These are phyloP conservation scores for Protaetia brevitarsis DNA, from an alignment of 1,140 invertebrate genomes.

Conservation along the genomic window DNA sequence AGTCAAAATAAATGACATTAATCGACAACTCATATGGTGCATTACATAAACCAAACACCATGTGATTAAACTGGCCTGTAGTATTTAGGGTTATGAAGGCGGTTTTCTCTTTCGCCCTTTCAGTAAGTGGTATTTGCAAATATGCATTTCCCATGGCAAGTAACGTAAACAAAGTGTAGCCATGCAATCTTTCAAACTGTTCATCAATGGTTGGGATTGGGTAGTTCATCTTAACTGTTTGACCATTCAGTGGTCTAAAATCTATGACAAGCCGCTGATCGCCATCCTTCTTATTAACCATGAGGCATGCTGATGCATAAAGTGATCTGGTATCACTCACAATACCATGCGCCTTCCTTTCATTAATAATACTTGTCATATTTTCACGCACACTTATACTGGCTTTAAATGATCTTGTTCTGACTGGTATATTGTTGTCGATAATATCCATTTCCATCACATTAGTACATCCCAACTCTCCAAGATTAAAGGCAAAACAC, in stretches of 20 bases:
- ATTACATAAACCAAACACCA: slow-evolving; percentile 48
- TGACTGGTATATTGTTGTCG: not conserved
- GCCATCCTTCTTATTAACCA: slow-evolving; percentile 43
- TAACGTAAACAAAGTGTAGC: slow-evolving; percentile 29
- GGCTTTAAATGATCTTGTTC: not conserved
- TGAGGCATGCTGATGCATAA: slow-evolving; percentile 17
- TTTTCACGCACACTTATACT: not conserved
- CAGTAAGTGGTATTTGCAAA: slow-evolving; percentile 37
- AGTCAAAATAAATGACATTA: slow-evolving; percentile 37
- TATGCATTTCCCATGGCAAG: slow-evolving; percentile 32
- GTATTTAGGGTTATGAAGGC: slow-evolving; percentile 47
- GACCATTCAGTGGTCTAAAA: slow-evolving; percentile 50
- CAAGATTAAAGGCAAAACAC: not conserved
- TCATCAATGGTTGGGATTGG: slow-evolving; percentile 28
- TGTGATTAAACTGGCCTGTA: slow-evolving; percentile 47
- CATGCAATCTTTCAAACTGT: slow-evolving; percentile 14
- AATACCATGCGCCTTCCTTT: not conserved
- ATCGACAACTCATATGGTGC: no score
- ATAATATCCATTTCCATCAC: not conserved
- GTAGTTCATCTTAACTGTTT: slow-evolving; percentile 34
- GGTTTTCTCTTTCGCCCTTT: slow-evolving; percentile 43
- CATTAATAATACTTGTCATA: not conserved
- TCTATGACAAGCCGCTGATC: slow-evolving; percentile 42
- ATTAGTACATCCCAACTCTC: not conserved
- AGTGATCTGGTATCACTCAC: not conserved